Conservation (phyloP, 2,113 vertebrate genomes). For the Fukomys damarensis region DNA sequence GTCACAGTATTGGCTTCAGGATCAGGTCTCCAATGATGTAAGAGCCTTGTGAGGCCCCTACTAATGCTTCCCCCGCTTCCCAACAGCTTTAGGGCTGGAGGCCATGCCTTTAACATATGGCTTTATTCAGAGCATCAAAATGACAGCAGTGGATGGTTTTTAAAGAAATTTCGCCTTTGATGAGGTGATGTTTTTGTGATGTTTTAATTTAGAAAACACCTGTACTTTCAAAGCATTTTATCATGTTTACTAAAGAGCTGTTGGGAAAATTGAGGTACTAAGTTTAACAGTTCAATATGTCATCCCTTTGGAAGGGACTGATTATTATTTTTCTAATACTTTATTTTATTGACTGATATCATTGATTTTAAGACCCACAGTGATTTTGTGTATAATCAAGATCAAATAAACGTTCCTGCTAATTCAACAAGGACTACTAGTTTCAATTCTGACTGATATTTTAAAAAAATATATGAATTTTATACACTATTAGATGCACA, state of each 20-base stretch:
- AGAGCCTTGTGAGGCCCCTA: not conserved
- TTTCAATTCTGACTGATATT: constrained; percentile 5
- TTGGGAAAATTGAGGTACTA: not conserved
- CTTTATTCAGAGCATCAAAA: not conserved
- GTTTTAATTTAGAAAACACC: not conserved
- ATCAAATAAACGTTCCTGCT: not conserved
- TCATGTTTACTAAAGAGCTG: not conserved
- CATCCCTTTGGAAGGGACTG: not conserved
- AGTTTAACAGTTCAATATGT: not conserved
- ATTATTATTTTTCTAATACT: not conserved
- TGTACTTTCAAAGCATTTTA: not conserved
- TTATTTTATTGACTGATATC: not conserved
- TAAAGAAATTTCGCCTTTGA: not conserved
- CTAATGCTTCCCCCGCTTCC: not conserved
- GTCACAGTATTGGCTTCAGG: not conserved
- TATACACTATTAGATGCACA: not conserved
- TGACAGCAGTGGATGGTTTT: not conserved
- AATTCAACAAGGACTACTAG: not conserved
- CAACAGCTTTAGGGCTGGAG: no score
- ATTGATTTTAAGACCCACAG: not conserved
- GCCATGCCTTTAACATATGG: not conserved
- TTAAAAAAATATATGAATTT: not conserved
- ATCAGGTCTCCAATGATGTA: not conserved
- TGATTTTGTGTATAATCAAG: not conserved
- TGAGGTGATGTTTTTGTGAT: not conserved